Evolutionary conservation across 2,113 vertebrate genomes (phyloP).

Genomic region (Chaenocephalus aceratus): DNA sequence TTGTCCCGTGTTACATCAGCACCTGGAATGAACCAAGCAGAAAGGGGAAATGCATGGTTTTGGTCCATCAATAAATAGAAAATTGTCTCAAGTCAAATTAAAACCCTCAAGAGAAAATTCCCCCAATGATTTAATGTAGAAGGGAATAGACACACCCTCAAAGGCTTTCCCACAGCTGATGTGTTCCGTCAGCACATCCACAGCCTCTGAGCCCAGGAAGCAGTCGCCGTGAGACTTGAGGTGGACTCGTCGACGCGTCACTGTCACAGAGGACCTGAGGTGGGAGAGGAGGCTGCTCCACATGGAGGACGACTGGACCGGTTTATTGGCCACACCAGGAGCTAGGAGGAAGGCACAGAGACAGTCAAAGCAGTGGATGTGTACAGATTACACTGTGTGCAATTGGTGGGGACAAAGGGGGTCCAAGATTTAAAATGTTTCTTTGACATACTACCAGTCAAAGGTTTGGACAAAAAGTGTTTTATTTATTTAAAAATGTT

Average conservation of each 20-base stretch:
- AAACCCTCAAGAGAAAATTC: background rate
- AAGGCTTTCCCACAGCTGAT: conserved; percentile 82
- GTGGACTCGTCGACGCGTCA: conserved; percentile 90
- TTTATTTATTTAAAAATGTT: too few species aligned
- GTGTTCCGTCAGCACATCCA: conserved; percentile 89
- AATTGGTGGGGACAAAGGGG: too few species aligned
- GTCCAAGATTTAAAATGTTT: too few species aligned
- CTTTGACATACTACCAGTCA: too few species aligned
- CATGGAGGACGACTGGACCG: conserved; percentile 86
- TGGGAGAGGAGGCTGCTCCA: conserved; percentile 92
- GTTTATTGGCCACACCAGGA: conserved; percentile 84
- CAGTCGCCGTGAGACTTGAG: conserved; percentile 90
- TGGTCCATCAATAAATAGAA: background rate
- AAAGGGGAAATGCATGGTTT: background rate
- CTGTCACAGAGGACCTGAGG: conserved; percentile 89
- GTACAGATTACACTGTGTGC: background rate
- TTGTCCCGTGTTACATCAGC: conserved; percentile 85
- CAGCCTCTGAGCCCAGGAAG: conserved; percentile 92
- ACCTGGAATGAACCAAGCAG: conserved; percentile 34
- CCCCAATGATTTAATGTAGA: background rate
- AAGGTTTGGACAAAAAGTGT: too few species aligned
- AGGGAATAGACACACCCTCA: conserved; percentile 33
- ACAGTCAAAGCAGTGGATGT: background rate
- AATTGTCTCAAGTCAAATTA: background rate
- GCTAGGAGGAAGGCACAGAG: conserved; percentile 67